phyloP scores from a whole-genome alignment of 64 coral and sea anemone genomes.

The Stylophora pistillata region DNA sequence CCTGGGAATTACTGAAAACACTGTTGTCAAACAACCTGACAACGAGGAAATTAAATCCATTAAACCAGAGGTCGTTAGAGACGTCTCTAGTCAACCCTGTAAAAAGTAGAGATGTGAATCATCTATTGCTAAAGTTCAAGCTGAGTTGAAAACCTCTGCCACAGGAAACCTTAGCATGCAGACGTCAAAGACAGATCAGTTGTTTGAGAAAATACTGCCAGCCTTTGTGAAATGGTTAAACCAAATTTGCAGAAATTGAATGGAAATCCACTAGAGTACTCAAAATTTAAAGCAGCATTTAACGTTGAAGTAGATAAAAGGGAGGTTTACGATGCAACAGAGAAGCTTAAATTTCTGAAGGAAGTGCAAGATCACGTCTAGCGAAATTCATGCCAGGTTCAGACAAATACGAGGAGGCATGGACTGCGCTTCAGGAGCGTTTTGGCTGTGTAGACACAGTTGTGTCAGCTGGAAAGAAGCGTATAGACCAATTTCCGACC shows the following conservation, averaged over 20 bases:
- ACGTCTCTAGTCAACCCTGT: not conserved
- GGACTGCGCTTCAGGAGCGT: not conserved
- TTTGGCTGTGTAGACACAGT: not conserved
- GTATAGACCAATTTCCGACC: not conserved
- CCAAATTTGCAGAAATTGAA: not conserved
- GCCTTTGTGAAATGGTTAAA: not conserved
- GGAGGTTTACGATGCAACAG: not conserved
- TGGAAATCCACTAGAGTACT: not conserved
- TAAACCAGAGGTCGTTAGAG: not conserved
- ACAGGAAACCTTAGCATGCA: not conserved
- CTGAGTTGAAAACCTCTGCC: not conserved
- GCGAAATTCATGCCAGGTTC: constrained; percentile 14
- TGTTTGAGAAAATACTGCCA: constrained; percentile 13
- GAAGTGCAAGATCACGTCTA: not conserved
- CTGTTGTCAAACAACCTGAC: not conserved
- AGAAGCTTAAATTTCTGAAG: constrained; percentile 13
- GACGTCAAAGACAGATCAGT: not conserved
- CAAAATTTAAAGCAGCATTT: constrained; percentile 3
- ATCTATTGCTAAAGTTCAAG: not conserved
- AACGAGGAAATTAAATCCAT: not conserved
- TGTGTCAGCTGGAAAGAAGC: not conserved
- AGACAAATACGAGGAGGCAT: not conserved
- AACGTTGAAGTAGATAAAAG: not conserved
- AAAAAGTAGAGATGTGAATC: not conserved
- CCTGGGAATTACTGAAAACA: not conserved